These are phyloP conservation scores for Sinocyclocheilus grahami DNA, from an alignment of 2,113 vertebrate genomes.

Conservation along the genomic window DNA sequence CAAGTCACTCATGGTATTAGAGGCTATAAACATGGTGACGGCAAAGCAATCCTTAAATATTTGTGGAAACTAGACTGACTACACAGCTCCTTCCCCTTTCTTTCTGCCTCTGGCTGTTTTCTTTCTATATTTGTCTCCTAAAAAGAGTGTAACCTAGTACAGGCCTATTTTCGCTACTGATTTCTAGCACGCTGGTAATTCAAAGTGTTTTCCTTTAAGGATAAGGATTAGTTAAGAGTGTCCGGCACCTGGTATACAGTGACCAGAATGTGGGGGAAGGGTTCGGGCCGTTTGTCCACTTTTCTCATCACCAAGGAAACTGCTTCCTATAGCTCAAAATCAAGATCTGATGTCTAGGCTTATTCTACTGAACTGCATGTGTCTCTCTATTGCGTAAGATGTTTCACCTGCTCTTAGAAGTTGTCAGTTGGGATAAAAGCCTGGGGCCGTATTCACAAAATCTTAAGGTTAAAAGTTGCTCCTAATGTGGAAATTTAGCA, in stretches of 20 bases:
- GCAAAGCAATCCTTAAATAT: conserved; percentile 1
- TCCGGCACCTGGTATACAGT: conserved; percentile 53
- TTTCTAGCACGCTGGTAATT: conserved; percentile 14
- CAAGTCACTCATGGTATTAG: background rate
- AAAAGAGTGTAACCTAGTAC: background rate
- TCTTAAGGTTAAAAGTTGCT: too few relatives aligned
- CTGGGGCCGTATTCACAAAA: background rate
- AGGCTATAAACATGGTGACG: background rate
- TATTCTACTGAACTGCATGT: background rate
- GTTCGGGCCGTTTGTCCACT: conserved; percentile 59
- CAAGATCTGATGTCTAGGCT: background rate
- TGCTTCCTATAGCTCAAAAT: conserved; percentile 5
- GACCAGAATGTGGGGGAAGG: conserved; percentile 51
- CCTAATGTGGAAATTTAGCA: too few relatives aligned
- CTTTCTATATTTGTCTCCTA: background rate
- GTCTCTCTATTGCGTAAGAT: background rate
- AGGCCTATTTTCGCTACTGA: background rate
- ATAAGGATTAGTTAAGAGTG: conserved; percentile 71
- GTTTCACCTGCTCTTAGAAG: background rate
- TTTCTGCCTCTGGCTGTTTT: conserved; percentile 19
- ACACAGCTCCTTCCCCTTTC: conserved; percentile 17
- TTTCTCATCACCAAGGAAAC: conserved; percentile 43
- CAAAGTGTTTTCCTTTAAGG: conserved; percentile 41
- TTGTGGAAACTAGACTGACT: background rate
- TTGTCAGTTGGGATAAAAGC: background rate